Conservation (phyloP, 1,140 invertebrate species). For the Phortica variegata region DNA sequence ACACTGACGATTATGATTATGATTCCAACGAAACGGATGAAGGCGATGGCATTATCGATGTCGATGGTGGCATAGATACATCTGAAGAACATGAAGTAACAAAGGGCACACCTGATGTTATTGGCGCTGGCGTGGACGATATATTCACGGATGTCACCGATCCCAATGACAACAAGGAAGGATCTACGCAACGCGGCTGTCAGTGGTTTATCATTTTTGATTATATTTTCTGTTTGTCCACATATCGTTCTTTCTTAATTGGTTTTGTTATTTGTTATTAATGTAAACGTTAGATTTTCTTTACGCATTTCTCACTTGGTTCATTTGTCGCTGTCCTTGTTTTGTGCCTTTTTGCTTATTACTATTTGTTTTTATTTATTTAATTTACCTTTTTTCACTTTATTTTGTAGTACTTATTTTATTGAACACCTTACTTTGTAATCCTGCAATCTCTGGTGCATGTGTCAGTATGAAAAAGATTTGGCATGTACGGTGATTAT, state of each 20-base stretch:
- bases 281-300: conserved; percentile 2
- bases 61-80: conserved; percentile 16
- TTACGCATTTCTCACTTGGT: conserved; percentile 5
- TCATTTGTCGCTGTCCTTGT: conserved; percentile 2
- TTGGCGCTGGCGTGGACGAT: conserved; percentile 4
- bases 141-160: conserved; percentile 20
- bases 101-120: too few species aligned
- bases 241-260: conserved; percentile 6
- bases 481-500: too few species aligned
- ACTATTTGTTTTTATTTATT: conserved; percentile 10
- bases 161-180: conserved; percentile 16
- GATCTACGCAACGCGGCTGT: conserved; percentile 26
- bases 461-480: too few species aligned
- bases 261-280: conserved; percentile 5
- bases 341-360: conserved; percentile 5
- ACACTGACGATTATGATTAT: neutral
- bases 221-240: conserved; percentile 18
- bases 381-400: conserved; percentile 8
- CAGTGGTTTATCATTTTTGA: conserved; percentile 42
- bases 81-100: neutral
- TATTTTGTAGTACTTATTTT: conserved; percentile 11
- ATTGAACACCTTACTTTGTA: conserved; percentile 3
- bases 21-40: conserved; percentile 14
- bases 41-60: conserved; percentile 21
- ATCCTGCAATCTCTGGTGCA: conserved; percentile 5